phyloP scores from a whole-genome alignment of 2,113 vertebrate species.

The Numenius arquata region DNA sequence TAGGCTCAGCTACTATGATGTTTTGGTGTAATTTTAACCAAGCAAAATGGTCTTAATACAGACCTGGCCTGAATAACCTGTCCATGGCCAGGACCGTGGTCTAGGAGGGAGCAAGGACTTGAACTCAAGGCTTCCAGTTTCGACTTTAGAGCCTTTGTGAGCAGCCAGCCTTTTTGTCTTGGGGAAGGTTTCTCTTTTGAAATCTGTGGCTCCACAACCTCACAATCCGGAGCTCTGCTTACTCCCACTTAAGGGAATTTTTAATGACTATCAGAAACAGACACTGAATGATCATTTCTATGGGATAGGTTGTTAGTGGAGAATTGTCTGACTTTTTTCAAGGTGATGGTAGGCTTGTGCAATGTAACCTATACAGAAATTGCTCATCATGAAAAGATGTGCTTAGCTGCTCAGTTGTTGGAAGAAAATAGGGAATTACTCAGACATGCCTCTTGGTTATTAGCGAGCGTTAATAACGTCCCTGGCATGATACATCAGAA shows the following conservation, averaged over 20 bases:
- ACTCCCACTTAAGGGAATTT: background rate
- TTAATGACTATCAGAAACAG: conserved; percentile 30
- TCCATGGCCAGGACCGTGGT: background rate
- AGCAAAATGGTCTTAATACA: background rate
- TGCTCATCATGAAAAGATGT: conserved; percentile 10
- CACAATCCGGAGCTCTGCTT: background rate
- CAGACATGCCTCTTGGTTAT: conserved; percentile 1
- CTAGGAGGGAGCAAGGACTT: background rate
- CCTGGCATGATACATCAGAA: conserved; percentile 33
- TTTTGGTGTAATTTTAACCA: background rate
- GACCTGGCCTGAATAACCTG: background rate
- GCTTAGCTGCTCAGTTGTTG: conserved; percentile 22
- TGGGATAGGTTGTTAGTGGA: background rate
- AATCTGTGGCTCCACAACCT: background rate
- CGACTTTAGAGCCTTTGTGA: background rate
- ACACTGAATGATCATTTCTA: background rate
- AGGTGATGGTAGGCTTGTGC: background rate
- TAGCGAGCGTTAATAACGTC: conserved; percentile 20
- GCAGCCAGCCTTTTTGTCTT: background rate
- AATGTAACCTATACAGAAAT: background rate
- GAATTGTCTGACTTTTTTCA: conserved; percentile 24
- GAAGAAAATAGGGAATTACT: conserved; percentile 42
- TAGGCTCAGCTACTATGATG: background rate
- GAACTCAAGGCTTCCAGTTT: background rate
- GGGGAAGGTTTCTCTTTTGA: background rate